Evolutionary conservation across 2,113 vertebrate genomes (phyloP), one percentile per base, ranked within the genome.

Genomic region (Collichthys lucidus): DNA sequence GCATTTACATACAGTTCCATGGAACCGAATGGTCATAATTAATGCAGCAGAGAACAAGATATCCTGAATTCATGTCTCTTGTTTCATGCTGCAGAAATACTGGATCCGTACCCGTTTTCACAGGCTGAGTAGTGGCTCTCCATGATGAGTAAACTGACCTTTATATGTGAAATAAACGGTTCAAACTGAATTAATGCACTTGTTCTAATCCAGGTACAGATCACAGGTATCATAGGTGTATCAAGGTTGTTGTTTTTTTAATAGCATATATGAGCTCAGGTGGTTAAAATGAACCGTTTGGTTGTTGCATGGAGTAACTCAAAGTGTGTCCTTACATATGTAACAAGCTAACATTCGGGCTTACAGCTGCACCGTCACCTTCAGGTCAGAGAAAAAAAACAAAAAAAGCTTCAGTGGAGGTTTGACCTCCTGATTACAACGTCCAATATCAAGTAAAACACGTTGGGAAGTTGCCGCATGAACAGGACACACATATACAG

Each of bases 191-290:
- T 24, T 2, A 29, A 66, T 50, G n/a, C 17, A 49, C 19, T 67
- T 64, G 16, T 55, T 20, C 44, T 3, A 0, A 59, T 64, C 63
- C 55, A 60, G 29, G 50, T 24, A 42, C 64, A 81, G 49, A 53
- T 26, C 42, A 57, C 40, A 44, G 15, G 11, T 31, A 24, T 63
- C 49, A 62, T 1, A 15, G 20, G 31, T 61, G 26, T 26, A 63
- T 57, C 11, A 63, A 71, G n/a, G 42, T 57, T 57, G 61, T 59
- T 40, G 26, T 35, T 40, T 64, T 79, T 84, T 69, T 24, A 72
- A 72, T 40, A 80, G 20, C 60, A 74, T 61, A 64, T 61, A 60
- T 83, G 67, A 85, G 52, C 64, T 79, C 66, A 78, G 53, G 77
- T 47, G 31, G 40, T 72, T 57, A 29, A 19, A 31, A 55, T 44